phyloP scores from a whole-genome alignment of 2,888 invertebrate species.

The Melinaea marsaeus region DNA sequence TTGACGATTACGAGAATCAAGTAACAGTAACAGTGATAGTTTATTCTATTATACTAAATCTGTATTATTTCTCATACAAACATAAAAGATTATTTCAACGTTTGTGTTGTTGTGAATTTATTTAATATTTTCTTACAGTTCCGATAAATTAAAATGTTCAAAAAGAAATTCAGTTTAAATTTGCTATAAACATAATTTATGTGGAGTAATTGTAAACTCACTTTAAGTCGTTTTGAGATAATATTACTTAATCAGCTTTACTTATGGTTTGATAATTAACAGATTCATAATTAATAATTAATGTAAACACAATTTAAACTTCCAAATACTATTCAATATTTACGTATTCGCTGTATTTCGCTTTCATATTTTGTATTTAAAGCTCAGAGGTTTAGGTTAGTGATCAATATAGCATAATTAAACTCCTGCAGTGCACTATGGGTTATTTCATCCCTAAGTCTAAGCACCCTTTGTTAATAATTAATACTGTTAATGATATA shows the following conservation, averaged over 20 bases:
- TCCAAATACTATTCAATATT: background rate
- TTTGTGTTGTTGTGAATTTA: too few species aligned
- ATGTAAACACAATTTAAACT: too few species aligned
- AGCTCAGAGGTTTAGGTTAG: constrained; percentile 16
- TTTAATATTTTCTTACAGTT: too few species aligned
- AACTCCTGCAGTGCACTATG: constrained; percentile 12
- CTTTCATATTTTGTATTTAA: constrained; percentile 5
- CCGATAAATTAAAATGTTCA: too few species aligned
- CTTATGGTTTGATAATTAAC: too few species aligned
- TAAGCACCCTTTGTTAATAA: constrained; percentile 8
- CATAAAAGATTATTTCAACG: background rate
- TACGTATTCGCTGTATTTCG: background rate
- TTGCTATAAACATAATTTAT: too few species aligned
- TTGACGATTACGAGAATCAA: constrained; percentile 8
- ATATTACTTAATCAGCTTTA: too few species aligned
- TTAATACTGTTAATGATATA: constrained; percentile 13
- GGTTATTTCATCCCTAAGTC: constrained; percentile 9
- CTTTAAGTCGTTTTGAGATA: too few species aligned
- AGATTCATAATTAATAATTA: too few species aligned
- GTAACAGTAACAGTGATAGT: constrained; percentile 9
- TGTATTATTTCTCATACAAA: background rate
- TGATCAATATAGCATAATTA: constrained; percentile 23
- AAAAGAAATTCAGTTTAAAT: too few species aligned
- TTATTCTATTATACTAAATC: background rate
- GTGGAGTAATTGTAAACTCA: too few species aligned